Evolutionary conservation across 2,113 vertebrate genomes (phyloP).

Genomic region (Nipponia nippon): DNA sequence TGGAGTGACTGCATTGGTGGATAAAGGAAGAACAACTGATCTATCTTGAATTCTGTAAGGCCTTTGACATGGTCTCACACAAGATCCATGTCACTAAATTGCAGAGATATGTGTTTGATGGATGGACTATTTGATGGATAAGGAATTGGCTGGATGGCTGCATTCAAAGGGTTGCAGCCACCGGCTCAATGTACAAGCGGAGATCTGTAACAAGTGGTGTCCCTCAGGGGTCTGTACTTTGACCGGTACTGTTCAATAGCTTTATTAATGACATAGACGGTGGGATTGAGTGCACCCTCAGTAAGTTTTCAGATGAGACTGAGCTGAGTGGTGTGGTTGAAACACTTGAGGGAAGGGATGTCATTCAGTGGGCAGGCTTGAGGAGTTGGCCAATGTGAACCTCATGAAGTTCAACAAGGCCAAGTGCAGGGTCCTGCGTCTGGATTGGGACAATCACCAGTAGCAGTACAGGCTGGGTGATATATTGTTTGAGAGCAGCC

Average conservation of each 20-base stretch:
- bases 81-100: neutral
- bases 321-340: neutral
- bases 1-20: neutral
- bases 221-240: neutral
- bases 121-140: neutral
- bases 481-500: neutral
- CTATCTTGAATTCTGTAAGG: neutral
- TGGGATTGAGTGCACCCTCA: neutral
- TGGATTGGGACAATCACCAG: neutral
- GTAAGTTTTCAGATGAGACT: accelerated
- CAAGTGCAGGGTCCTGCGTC: no score
- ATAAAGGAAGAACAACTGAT: neutral
- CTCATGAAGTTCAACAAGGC: no score
- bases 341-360: neutral
- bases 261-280: neutral
- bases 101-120: neutral
- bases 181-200: neutral
- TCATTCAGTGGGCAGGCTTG: neutral
- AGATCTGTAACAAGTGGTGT: neutral
- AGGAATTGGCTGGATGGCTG: neutral
- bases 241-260: neutral
- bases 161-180: neutral
- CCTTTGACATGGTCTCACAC: neutral
- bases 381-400: neutral
- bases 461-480: neutral